These are phyloP conservation scores for Acrobasis repandana DNA, from an alignment of 2,888 invertebrate genomes.

Conservation along the genomic window DNA sequence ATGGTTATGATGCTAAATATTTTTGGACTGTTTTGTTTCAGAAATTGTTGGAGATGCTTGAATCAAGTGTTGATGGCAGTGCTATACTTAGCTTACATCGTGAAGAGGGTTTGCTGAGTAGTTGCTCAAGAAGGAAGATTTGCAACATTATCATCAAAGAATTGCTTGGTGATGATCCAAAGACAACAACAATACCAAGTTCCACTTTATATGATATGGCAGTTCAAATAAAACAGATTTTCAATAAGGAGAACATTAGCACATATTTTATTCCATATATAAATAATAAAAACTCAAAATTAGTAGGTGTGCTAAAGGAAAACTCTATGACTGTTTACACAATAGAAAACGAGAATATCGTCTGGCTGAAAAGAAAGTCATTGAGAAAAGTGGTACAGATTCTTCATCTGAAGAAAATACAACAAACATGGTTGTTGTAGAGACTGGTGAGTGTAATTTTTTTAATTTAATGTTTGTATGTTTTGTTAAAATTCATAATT, in stretches of 20 bases:
- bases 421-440: too few relatives aligned
- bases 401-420: too few relatives aligned
- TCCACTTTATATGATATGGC: constrained; percentile 2
- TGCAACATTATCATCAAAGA: constrained; percentile 6
- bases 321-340: background rate
- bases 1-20: constrained; percentile 3
- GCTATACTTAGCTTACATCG: constrained; percentile 6
- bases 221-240: constrained; percentile 6
- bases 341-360: background rate
- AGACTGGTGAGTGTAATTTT: too few relatives aligned
- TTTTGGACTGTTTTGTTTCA: background rate
- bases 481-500: too few relatives aligned
- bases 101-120: constrained; percentile 6
- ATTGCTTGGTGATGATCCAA: constrained; percentile 3
- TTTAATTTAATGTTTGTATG: too few relatives aligned
- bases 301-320: background rate
- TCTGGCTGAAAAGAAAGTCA: background rate
- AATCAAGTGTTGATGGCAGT: constrained; percentile 3
- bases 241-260: constrained; percentile 3
- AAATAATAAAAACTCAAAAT: background rate
- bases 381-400: too few relatives aligned
- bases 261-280: background rate
- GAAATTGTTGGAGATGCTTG: constrained; percentile 6
- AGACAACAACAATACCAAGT: constrained; percentile 4
- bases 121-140: constrained; percentile 3